Percentiles rank a stretch among this genome's conserved stretches.
These are phyloP conservation scores for Xiphophorus birchmanni DNA, from an alignment of 2,797 vertebrate species.

Conservation along the genomic window DNA sequence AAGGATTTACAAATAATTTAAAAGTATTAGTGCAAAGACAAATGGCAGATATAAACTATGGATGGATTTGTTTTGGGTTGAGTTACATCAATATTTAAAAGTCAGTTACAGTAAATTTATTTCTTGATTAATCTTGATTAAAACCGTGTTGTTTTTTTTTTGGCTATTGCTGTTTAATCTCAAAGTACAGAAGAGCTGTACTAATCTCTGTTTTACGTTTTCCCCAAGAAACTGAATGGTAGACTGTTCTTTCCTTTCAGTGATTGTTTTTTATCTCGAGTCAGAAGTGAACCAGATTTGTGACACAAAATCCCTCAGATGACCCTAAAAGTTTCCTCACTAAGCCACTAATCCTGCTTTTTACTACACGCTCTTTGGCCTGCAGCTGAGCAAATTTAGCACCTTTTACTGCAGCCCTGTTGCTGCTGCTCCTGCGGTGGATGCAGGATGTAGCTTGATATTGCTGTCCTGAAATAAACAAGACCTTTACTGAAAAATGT, in stretches of 20 bases:
- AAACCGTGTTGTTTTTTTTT: too few species aligned
- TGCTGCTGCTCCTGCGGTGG: background rate
- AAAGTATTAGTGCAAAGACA: background rate
- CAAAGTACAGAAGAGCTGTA: background rate
- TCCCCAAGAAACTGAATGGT: background rate
- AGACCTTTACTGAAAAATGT: background rate
- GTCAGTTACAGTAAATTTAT: background rate
- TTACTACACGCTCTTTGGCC: background rate
- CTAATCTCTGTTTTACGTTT: background rate
- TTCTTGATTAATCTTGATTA: background rate
- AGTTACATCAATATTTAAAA: too few species aligned
- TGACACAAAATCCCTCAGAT: slow-evolving; percentile 3
- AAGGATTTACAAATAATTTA: background rate
- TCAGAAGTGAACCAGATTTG: background rate
- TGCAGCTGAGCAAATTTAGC: background rate
- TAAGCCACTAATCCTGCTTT: slow-evolving; percentile 1
- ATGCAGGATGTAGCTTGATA: background rate
- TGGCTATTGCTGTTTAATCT: background rate
- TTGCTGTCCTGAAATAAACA: slow-evolving; percentile 8
- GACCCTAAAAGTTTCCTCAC: background rate
- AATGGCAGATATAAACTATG: background rate
- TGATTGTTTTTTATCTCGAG: background rate
- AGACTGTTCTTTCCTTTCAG: background rate
- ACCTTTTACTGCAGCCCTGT: slow-evolving; percentile 5
- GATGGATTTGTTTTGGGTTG: too few species aligned